Percentiles rank a stretch among this genome's conserved stretches.
Evolutionary conservation across 2,797 vertebrate species (phyloP).

Genomic region (Adelosebastes latens): DNA sequence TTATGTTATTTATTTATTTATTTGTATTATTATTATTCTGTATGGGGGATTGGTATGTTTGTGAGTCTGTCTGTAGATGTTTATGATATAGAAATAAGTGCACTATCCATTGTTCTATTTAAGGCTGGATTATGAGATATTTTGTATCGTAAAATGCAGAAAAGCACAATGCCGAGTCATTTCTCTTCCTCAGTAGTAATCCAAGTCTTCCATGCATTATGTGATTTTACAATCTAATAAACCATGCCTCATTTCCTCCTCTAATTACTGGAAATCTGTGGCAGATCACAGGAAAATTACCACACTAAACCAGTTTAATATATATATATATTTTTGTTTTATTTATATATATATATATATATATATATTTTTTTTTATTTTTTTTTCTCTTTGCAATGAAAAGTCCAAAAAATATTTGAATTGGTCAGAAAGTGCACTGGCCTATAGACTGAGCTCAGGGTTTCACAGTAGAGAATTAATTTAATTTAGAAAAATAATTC

Average conservation of each 20-base stretch:
- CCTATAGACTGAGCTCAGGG: too few relatives aligned
- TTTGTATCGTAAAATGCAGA: background rate
- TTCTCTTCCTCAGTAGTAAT: background rate
- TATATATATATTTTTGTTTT: background rate
- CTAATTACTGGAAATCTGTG: background rate
- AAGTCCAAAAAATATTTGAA: too few relatives aligned
- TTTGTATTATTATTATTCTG: too few relatives aligned
- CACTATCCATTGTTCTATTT: background rate
- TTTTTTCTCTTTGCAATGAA: too few relatives aligned
- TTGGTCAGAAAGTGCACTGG: too few relatives aligned
- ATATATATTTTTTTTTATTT: too few relatives aligned
- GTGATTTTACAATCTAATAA: background rate
- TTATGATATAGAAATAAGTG: background rate
- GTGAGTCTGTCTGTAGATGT: background rate
- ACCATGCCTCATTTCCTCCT: background rate
- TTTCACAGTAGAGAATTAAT: too few relatives aligned
- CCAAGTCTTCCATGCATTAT: background rate
- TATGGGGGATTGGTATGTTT: too few relatives aligned
- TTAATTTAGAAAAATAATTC: too few relatives aligned
- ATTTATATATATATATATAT: too few relatives aligned
- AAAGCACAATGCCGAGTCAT: background rate
- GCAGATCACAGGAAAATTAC: slow-evolving; percentile 1
- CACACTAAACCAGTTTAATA: background rate
- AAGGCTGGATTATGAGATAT: background rate
- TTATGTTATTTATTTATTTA: too few relatives aligned